phyloP scores from a whole-genome alignment of 2,113 vertebrate species.

The Psettodes erumei region DNA sequence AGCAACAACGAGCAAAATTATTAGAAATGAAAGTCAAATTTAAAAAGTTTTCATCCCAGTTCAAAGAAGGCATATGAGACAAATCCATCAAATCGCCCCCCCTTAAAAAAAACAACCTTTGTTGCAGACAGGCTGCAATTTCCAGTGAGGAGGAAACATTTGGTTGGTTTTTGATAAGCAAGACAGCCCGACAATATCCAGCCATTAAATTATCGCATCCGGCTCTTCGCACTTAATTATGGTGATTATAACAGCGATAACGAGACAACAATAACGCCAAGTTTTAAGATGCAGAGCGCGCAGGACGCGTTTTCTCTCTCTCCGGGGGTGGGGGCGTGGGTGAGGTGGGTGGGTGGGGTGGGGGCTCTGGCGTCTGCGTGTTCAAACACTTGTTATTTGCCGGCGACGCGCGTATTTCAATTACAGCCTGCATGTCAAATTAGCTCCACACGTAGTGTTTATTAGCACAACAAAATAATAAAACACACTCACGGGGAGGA shows the following conservation, averaged over 20 bases:
- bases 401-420: constrained; percentile 72
- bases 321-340: no score
- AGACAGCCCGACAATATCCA: constrained; percentile 42
- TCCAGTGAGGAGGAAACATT: constrained; percentile 23
- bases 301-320: constrained; percentile 16
- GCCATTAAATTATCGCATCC: constrained; percentile 52
- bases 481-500: constrained; percentile 19
- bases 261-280: constrained; percentile 40
- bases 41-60: constrained; percentile 31
- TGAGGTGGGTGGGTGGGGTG: not conserved
- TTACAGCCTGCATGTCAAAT: constrained; percentile 79
- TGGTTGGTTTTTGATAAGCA: constrained; percentile 45
- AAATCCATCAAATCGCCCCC: constrained; percentile 41
- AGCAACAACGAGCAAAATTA: not conserved
- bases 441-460: constrained; percentile 67
- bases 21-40: not conserved
- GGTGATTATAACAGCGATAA: constrained; percentile 42
- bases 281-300: constrained; percentile 46
- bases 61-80: constrained; percentile 19
- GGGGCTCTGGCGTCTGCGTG: constrained; percentile 33
- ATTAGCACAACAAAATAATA: constrained; percentile 76
- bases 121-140: constrained; percentile 60
- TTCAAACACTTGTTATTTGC: constrained; percentile 74
- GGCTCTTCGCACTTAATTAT: constrained; percentile 44
- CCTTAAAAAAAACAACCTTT: constrained; percentile 25